Base-by-base conservation (phyloP, 2,113 vertebrate genomes). In the Tyrannus savana region DNA sequence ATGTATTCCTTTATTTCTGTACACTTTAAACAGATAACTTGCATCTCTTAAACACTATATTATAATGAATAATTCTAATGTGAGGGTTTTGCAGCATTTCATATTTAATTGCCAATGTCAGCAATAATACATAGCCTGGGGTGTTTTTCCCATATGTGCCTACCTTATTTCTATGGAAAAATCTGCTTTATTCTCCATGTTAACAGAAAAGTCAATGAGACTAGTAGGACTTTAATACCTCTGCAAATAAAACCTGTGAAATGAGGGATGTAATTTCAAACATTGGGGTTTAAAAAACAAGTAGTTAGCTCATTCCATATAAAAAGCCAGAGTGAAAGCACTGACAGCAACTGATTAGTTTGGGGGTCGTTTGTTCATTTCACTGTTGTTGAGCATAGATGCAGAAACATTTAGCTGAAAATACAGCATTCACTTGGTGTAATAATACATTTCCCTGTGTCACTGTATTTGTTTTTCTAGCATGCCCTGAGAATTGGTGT, bases 321-420 rank as follows among this genome's bases (percentile, higher is more conserved):
- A 84, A 91, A 87, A 94, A 64, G 52, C 27, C 33, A 71, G 33
- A 82, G n/a, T 74, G 23, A 71, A 88, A 76, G 31, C 19, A 56
- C 12, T 55, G 44, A 30, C 2, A 10, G 11, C 82, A 39, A 84
- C 42, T 72, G 76, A 92, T 87, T 77, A 60, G 58, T 91, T 67
- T 35, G 27, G 47, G 23, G 17, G 31, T 33, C 67, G 23, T 39
- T 81, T 8, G 33, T 80, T 79, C 42, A 67, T 81, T 77, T 88
- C 50, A 31, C 33, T 89, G 68, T 55, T 58, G n/a, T 39, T 49
- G 30, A 84, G 17, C 41, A 44, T 0, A 81, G 76, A 74, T 49
- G 84, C 37, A 79, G 63, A 93, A 88, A 62, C 41, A 76, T 69
- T 91, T 80, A 88, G 28, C 16, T 91, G 66, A 82, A 95, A 94